Evolutionary conservation across 2,797 vertebrate genomes (phyloP), one percentile per base, ranked within the genome.

Genomic region (Sus cebifrons): DNA sequence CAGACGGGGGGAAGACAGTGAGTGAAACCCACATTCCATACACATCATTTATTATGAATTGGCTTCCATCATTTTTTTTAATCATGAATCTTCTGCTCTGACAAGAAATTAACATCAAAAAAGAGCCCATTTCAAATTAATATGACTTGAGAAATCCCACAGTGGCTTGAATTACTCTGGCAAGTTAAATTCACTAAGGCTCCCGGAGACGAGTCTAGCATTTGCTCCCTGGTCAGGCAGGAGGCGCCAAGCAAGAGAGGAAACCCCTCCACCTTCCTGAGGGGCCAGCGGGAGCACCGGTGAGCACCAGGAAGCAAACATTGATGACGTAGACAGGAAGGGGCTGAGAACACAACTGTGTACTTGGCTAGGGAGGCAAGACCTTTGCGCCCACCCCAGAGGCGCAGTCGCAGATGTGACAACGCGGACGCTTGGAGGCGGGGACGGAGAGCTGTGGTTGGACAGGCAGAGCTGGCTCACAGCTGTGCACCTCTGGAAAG

Each of bases 261-360:
- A n/a, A 36, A 36, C 36, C 36, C n/a, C 44, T 10, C 44, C 44
- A 49, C 44, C 44, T 49, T 67, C 27, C 54, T 5, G 54, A 25
- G 16, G 6, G 70, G 49, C 52, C 16, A 1, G 1, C 1, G 0
- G 11, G 29, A 11, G 2, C 7, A 0, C 16, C 3, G 0, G 0
- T 15, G 20, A 3, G 12, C 36, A 36, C 36, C 20, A 0, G 36
- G 10, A 15, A 16, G 29, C 21, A 44, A 8, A 6, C 32, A 4
- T 10, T 0, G 25, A 6, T 1, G 36, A 64, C 6, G 36, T 4
- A 15, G 20, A 17, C 5, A 2, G 86, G 49, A 25, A 27, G 77
- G 4, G 13, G 20, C 3, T 0, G 0, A 3, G 14, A 27, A 1
- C 6, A 1, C 10, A 20, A 1, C 1, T 2, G 29, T 10, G 1